phyloP scores from a whole-genome alignment of 2,113 vertebrate species.

The Eulacestoma nigropectus region DNA sequence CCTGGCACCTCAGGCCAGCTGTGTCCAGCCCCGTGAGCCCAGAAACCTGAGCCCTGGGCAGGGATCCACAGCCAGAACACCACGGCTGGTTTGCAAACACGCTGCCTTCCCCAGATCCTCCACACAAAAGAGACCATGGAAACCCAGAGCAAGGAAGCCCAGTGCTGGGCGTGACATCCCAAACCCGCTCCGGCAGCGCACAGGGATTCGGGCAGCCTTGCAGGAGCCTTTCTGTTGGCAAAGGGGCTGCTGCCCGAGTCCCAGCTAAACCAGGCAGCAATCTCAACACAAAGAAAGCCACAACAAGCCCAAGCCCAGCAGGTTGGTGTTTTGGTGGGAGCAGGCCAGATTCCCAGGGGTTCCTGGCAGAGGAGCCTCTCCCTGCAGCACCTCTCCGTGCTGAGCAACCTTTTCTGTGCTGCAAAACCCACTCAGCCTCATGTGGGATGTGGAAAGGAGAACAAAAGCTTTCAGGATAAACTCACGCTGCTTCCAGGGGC shows the following conservation, averaged over 20 bases:
- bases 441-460: neutral
- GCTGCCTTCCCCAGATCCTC: neutral
- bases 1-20: rapidly evolving
- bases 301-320: neutral
- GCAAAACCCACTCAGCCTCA: neutral
- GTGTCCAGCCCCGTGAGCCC: rapidly evolving
- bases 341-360: neutral
- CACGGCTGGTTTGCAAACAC: neutral
- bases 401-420: neutral
- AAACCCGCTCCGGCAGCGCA: rapidly evolving
- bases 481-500: slow-evolving; percentile 39
- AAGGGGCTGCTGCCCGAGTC: neutral
- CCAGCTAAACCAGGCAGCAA: neutral
- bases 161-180: rapidly evolving
- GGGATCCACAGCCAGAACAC: neutral
- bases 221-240: neutral
- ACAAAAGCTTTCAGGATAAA: slow-evolving; percentile 20
- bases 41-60: neutral
- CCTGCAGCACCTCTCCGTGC: neutral
- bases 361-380: neutral
- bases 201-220: rapidly evolving
- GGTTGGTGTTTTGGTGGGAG: neutral
- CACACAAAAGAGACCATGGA: rapidly evolving
- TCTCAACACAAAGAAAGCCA: neutral
- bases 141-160: neutral